Evolutionary conservation across 2,888 invertebrate genomes (phyloP), one percentile per base, ranked within the genome.

Genomic region (Sipunculus nudus): DNA sequence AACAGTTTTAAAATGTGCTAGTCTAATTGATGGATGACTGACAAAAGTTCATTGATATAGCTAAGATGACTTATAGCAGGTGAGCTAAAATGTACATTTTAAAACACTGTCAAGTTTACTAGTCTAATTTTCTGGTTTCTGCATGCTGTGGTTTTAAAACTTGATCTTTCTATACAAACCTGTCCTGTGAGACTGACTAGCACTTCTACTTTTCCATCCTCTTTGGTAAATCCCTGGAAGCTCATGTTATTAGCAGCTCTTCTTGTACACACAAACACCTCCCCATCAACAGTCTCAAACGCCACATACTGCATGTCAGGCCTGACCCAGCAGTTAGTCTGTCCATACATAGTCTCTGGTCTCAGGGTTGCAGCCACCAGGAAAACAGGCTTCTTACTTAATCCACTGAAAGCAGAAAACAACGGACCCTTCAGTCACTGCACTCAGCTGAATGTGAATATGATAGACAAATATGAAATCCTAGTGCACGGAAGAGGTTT

Each of bases 321-420:
- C 78, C 92, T 92, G 3, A 99, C 84, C 96, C 98, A 99, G 82
- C 97, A 98, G 82, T 99, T 99, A 0, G 99, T 99, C 86, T 99
- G 99, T 0, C 99, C 99, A 80, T 97, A 99, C 98, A 99, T 98
- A 1, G 99, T 99, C 86, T 99, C 99, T 1, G 99, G 97, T 61
- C 98, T 88, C n/a, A 99, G 86, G 4, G 99, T 99, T 8, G 97
- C 99, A 21, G 97, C 97, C 13, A 99, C 96, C 63, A 99, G 86
- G 81, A 86, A 93, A n/a, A 95, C 87, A 2, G 56, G 35, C 25
- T 38, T 38, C 26, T 54, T 41, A 10, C n/a, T n/a, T n/a, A n/a
- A n/a, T n/a, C n/a, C n/a, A n/a, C n/a, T n/a, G n/a, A n/a, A n/a
- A n/a, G n/a, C n/a, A n/a, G n/a, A n/a, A n/a, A n/a, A n/a, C n/a